These are phyloP conservation scores for Drosophila pallidifrons DNA, from an alignment of 1,140 invertebrate species.

Conservation along the genomic window DNA sequence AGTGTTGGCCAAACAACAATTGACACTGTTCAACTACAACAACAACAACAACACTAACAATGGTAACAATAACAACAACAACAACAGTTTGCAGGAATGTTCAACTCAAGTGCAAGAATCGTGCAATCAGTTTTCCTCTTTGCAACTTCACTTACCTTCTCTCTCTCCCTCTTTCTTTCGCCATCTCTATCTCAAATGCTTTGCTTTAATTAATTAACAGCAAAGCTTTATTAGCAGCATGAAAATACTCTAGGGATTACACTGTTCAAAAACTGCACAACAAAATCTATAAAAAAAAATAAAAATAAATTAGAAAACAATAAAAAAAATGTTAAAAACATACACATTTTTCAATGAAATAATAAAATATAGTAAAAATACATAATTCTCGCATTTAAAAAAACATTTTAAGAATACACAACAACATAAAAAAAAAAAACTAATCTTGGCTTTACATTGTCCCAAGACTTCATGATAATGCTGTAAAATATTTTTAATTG, in stretches of 20 bases:
- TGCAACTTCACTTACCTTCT: not conserved
- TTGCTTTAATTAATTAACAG: conserved; percentile 43
- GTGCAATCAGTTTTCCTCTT: conserved; percentile 29
- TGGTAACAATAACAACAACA: conserved; percentile 16
- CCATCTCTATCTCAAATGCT: not conserved
- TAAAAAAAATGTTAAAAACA: not conserved
- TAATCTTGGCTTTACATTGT: no score
- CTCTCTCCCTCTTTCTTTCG: not conserved
- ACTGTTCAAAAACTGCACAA: not conserved
- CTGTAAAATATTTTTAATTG: no score
- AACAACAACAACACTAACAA: conserved; percentile 22
- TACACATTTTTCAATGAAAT: not conserved
- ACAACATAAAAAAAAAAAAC: no score
- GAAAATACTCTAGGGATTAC: conserved; percentile 12
- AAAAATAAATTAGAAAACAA: not conserved
- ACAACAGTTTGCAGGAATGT: conserved; percentile 14
- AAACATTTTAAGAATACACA: no score
- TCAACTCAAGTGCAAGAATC: conserved; percentile 19
- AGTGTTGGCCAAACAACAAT: conserved; percentile 71
- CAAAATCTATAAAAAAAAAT: not conserved
- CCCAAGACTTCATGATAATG: no score
- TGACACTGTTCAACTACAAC: conserved; percentile 64
- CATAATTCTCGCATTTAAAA: no score
- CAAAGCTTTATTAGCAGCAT: conserved; percentile 27
- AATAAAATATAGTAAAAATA: no score